Evolutionary conservation across 2,888 invertebrate species (phyloP).

Genomic region (Brachylomia viminalis): DNA sequence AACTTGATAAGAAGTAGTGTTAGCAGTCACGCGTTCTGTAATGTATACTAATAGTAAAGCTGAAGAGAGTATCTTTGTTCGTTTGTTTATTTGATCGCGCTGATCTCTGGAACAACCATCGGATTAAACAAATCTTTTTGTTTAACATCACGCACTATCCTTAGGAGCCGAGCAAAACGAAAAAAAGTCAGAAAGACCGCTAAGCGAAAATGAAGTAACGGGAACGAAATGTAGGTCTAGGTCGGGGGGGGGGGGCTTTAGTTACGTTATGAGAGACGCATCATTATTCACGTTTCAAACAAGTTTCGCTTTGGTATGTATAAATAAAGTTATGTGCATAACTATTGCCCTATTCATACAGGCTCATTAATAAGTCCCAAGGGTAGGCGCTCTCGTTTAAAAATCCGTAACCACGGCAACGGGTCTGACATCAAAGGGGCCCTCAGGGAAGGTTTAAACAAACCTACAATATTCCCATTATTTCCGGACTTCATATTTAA

Average conservation of each 20-base stretch:
- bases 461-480: slow-evolving; percentile 50
- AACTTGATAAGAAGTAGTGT: neutral
- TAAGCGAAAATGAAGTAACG: too few relatives aligned
- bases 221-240: too few relatives aligned
- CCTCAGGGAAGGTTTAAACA: slow-evolving; percentile 45
- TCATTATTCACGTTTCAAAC: too few relatives aligned
- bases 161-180: too few relatives aligned
- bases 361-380: slow-evolving; percentile 25
- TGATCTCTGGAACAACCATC: too few relatives aligned
- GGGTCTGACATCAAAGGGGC: slow-evolving; percentile 45
- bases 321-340: neutral
- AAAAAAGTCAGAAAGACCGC: too few relatives aligned
- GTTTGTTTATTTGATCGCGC: too few relatives aligned
- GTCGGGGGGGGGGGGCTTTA: too few relatives aligned
- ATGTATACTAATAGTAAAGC: neutral
- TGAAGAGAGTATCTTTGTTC: too few relatives aligned
- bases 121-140: too few relatives aligned
- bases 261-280: too few relatives aligned
- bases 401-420: slow-evolving; percentile 44
- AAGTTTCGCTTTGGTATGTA: neutral
- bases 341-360: slow-evolving; percentile 31
- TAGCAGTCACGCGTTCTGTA: neutral
- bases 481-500: slow-evolving; percentile 37
- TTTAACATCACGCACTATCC: too few relatives aligned
- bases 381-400: slow-evolving; percentile 33